A percentile compares a stretch with the other conserved stretches of the same genome.
phyloP scores from a whole-genome alignment of 2,797 vertebrate species.

The Characodon lateralis region DNA sequence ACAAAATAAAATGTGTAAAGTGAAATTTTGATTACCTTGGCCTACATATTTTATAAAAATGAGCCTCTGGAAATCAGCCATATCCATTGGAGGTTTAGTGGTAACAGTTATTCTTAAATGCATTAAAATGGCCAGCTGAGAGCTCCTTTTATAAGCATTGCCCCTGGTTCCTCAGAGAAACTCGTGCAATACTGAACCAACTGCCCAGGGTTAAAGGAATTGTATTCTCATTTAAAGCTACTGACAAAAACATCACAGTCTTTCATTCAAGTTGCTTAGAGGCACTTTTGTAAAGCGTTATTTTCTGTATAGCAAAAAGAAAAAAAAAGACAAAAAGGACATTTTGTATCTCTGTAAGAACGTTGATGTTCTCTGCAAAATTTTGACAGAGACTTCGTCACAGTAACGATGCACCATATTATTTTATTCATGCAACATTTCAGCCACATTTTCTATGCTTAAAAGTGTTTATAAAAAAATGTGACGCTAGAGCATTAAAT shows the following conservation, averaged over 20 bases:
- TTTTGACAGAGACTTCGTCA: conserved; percentile 41
- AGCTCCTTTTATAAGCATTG: conserved; percentile 41
- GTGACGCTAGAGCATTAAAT: conserved; percentile 35
- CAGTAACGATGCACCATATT: conserved; percentile 32
- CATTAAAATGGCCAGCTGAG: conserved; percentile 51
- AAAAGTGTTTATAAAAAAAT: conserved; percentile 9
- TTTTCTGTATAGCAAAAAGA: conserved; percentile 46
- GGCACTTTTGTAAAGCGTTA: conserved; percentile 31
- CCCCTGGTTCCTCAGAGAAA: conserved; percentile 44
- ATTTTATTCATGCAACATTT: conserved; percentile 43
- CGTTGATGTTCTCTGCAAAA: conserved; percentile 22
- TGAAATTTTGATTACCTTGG: neutral
- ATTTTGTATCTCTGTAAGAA: conserved; percentile 40
- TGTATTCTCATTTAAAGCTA: conserved; percentile 68
- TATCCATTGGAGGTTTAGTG: conserved; percentile 28
- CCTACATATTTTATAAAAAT: conserved; percentile 25
- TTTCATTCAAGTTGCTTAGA: conserved; percentile 53
- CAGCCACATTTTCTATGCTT: conserved; percentile 12
- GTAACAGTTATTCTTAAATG: conserved; percentile 38
- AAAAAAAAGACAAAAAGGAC: conserved; percentile 33
- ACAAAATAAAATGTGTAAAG: neutral
- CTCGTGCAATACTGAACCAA: conserved; percentile 61
- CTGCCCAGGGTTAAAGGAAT: conserved; percentile 59
- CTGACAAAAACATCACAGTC: conserved; percentile 63
- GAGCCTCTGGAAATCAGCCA: conserved; percentile 8